Conservation (phyloP, 1,140 invertebrate genomes). For the Anthonomus grandis region DNA sequence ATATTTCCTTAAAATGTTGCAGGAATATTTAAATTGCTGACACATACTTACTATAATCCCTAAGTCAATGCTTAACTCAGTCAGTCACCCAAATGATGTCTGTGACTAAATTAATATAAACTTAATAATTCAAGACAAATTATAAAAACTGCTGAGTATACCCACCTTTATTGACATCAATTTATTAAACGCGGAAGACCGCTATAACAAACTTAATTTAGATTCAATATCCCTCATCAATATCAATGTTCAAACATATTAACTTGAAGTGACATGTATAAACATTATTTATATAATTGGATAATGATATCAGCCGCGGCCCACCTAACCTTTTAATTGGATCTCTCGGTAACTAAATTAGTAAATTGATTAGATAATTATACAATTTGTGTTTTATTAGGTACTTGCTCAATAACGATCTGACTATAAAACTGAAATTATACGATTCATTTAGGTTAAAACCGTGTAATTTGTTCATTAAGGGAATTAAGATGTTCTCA, state of each 20-base stretch:
- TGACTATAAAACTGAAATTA: constrained; percentile 24
- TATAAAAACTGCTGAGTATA: neutral
- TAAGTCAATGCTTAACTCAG: no score
- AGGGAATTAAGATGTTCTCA: constrained; percentile 9
- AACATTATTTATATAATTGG: constrained; percentile 28
- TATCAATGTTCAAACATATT: constrained; percentile 25
- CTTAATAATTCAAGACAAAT: neutral
- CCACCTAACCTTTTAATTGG: constrained; percentile 11
- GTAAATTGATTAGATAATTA: constrained; percentile 24
- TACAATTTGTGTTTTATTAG: constrained; percentile 19
- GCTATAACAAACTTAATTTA: constrained; percentile 5
- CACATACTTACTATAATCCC: no score
- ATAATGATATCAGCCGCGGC: constrained; percentile 7
- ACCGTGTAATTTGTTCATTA: constrained; percentile 13
- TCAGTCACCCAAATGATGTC: neutral
- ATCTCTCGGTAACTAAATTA: constrained; percentile 18
- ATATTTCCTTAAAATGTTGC: neutral
- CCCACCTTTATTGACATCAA: constrained; percentile 15
- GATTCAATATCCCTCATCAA: constrained; percentile 18
- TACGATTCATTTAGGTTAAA: constrained; percentile 12
- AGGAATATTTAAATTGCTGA: neutral
- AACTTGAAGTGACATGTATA: constrained; percentile 22
- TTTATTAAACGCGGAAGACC: neutral
- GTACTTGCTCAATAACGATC: constrained; percentile 12
- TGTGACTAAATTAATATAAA: neutral